Percentiles rank a stretch among this genome's conserved stretches.
phyloP scores from a whole-genome alignment of 2,888 invertebrate species.

The Pseudanteris insignis region DNA sequence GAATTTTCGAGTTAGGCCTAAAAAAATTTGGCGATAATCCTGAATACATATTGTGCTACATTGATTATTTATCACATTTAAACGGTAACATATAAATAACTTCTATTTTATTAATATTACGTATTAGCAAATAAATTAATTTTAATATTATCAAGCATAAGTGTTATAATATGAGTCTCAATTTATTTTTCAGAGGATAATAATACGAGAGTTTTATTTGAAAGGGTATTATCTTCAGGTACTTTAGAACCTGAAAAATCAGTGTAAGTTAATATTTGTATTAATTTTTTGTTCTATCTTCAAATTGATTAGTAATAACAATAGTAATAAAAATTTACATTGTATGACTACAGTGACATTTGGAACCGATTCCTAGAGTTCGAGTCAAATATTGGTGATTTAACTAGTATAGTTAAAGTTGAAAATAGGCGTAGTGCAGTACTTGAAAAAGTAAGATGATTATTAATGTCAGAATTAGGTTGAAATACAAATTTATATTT shows the following conservation, averaged over 20 bases:
- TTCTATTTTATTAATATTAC: too few species aligned
- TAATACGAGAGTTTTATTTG: constrained; percentile 98
- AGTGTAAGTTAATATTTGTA: constrained; percentile 76
- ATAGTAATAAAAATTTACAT: too few species aligned
- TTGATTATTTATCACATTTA: constrained; percentile 96
- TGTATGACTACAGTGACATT: constrained; percentile 87
- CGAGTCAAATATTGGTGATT: constrained; percentile 97
- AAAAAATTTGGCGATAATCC: constrained; percentile 96
- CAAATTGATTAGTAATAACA: too few species aligned
- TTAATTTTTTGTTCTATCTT: too few species aligned
- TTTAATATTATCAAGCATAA: too few species aligned
- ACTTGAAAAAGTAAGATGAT: constrained; percentile 81
- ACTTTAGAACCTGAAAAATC: constrained; percentile 91
- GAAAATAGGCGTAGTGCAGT: constrained; percentile 92
- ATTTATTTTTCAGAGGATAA: constrained; percentile 94
- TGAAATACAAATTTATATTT: too few species aligned
- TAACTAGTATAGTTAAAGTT: constrained; percentile 97
- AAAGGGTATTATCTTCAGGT: constrained; percentile 92
- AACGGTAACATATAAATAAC: too few species aligned
- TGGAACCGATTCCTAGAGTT: constrained; percentile 99
- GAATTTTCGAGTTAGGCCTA: constrained; percentile 96
- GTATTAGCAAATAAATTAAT: too few species aligned
- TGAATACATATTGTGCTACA: constrained; percentile 94
- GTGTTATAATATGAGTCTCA: too few species aligned
- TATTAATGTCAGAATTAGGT: too few species aligned